phyloP scores from a whole-genome alignment of 2,113 vertebrate species.

The Elgaria multicarinata region DNA sequence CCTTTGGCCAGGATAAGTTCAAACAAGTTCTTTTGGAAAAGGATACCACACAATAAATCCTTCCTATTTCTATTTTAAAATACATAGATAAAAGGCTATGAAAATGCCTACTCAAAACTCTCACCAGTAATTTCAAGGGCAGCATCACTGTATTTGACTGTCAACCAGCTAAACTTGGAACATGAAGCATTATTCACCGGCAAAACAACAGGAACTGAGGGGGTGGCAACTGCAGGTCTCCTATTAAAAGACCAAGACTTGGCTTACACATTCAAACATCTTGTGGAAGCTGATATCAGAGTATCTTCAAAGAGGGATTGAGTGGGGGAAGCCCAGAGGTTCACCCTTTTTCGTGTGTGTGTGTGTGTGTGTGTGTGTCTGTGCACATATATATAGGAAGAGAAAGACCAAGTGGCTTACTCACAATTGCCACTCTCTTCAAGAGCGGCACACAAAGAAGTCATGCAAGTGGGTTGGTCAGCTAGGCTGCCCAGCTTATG shows the following conservation, averaged over 20 bases:
- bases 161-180: conserved; percentile 5
- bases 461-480: background rate
- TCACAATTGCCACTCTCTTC: background rate
- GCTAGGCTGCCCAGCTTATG: background rate
- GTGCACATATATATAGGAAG: background rate
- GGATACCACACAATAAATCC: background rate
- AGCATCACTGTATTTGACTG: background rate
- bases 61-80: background rate
- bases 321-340: background rate
- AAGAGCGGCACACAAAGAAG: background rate
- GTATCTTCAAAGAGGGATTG: background rate
- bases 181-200: background rate
- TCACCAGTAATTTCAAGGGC: background rate
- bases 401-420: background rate
- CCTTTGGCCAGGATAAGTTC: background rate
- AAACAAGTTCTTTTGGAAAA: background rate
- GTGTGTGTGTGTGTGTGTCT: background rate
- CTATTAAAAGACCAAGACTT: conserved; percentile 11
- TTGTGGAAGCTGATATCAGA: background rate
- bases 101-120: background rate
- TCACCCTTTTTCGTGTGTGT: background rate
- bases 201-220: conserved; percentile 41
- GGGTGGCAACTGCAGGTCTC: background rate
- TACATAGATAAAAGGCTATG: background rate
- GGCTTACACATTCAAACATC: background rate